A percentile compares a stretch with the other conserved stretches of the same genome.
phyloP scores from a whole-genome alignment of 2,797 vertebrate species.

The Callimico goeldii region DNA sequence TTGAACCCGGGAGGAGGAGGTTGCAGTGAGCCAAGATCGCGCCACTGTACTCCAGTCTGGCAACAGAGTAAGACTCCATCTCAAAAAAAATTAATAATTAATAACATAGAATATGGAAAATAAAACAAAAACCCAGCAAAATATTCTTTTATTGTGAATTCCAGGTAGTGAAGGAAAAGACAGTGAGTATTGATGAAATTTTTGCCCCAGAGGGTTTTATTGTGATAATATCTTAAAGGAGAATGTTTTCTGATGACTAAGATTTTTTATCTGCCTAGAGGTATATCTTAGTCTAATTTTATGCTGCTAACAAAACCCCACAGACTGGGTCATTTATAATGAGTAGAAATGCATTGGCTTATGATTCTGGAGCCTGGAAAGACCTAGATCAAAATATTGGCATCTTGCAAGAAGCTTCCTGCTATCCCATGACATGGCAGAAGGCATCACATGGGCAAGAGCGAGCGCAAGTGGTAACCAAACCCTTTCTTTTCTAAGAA shows the following conservation, averaged over 20 bases:
- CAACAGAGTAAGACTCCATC: neutral
- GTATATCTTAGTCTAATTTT: neutral
- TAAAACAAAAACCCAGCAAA: neutral
- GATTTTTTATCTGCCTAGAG: neutral
- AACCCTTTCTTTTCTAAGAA: neutral
- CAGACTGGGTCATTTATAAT: neutral
- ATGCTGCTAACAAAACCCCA: neutral
- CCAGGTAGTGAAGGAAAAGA: too few species aligned
- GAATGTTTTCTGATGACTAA: neutral
- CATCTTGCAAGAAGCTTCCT: neutral
- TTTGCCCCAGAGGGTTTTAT: neutral
- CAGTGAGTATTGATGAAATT: neutral
- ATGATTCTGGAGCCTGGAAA: neutral
- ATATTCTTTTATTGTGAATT: neutral
- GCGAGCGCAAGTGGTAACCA: neutral
- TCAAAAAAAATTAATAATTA: neutral
- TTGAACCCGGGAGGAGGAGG: neutral
- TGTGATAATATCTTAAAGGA: neutral
- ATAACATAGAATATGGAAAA: neutral
- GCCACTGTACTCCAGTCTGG: neutral
- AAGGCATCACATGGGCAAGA: neutral
- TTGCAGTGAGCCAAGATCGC: neutral
- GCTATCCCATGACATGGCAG: neutral
- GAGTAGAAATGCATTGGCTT: neutral
- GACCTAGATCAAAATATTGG: neutral